Conservation (phyloP, 2,888 invertebrate genomes). For the Clanis bilineata region DNA sequence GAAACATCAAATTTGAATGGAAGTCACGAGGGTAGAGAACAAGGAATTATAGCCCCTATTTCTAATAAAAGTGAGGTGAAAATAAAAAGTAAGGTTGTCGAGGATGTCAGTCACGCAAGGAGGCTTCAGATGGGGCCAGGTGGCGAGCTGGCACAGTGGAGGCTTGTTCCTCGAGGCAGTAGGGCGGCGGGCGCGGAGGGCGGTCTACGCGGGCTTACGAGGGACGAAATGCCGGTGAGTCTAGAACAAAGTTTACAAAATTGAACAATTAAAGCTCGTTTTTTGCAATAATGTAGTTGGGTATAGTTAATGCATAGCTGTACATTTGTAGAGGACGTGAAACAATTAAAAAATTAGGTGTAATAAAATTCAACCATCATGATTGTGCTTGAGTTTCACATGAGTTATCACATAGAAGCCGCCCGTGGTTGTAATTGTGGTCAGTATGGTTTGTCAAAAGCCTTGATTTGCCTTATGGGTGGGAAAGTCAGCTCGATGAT, state of each 20-base stretch:
- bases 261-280: not conserved
- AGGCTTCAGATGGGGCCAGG: conserved; percentile 73
- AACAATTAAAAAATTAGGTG: no score
- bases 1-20: conserved; percentile 74
- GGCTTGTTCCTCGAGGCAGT: conserved; percentile 64
- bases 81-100: conserved; percentile 39
- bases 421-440: no score
- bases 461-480: no score
- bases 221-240: conserved; percentile 74
- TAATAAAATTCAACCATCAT: no score
- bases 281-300: not conserved
- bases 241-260: conserved; percentile 16
- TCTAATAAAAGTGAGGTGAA: conserved; percentile 45
- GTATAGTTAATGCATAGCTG: no score
- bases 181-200: conserved; percentile 69
- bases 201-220: conserved; percentile 60
- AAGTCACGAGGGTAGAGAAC: conserved; percentile 43
- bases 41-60: conserved; percentile 41
- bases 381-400: no score
- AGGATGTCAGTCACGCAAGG: conserved; percentile 72
- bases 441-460: no score
- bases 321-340: no score
- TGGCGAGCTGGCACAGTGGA: conserved; percentile 75
- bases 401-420: no score
- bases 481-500: no score